Percentiles rank a stretch among this genome's conserved stretches.
Conservation (phyloP, 2,797 vertebrate genomes). For the Triplophysa bombifrons region DNA sequence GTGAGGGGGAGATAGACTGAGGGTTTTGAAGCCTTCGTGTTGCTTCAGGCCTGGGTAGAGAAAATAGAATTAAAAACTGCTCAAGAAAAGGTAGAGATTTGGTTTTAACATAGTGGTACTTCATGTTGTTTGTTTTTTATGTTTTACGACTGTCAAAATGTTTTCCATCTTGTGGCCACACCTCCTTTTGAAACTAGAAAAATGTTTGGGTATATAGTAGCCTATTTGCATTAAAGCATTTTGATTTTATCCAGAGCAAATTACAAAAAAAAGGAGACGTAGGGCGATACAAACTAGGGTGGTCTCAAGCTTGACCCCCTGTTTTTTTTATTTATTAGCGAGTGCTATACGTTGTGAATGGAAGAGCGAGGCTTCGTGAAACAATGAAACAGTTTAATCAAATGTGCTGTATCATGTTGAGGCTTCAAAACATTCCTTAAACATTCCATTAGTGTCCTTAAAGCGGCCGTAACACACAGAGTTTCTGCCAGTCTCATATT, state of each 20-base stretch:
- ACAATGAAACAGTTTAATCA: no score
- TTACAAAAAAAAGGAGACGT: no score
- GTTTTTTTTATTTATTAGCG: no score
- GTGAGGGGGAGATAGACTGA: slow-evolving; percentile 73
- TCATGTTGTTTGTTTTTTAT: neutral
- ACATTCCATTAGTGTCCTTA: no score
- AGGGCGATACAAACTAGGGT: no score
- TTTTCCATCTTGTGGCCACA: neutral
- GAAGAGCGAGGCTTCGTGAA: no score
- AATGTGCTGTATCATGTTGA: no score
- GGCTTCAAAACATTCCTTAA: no score
- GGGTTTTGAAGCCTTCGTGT: slow-evolving; percentile 69
- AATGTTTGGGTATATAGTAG: neutral
- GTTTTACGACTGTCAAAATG: neutral
- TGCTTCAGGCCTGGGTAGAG: slow-evolving; percentile 60
- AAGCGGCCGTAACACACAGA: no score
- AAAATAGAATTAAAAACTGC: slow-evolving; percentile 12
- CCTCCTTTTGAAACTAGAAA: neutral
- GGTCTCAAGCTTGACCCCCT: neutral
- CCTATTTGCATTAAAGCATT: no score
- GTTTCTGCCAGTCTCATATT: no score
- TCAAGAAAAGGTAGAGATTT: neutral
- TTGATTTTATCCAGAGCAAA: no score
- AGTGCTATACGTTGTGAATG: neutral
- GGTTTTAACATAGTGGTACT: neutral